Percentiles rank a stretch among this genome's conserved stretches.
These are phyloP conservation scores for Polypterus senegalus DNA, from an alignment of 2,113 vertebrate genomes.

Conservation along the genomic window DNA sequence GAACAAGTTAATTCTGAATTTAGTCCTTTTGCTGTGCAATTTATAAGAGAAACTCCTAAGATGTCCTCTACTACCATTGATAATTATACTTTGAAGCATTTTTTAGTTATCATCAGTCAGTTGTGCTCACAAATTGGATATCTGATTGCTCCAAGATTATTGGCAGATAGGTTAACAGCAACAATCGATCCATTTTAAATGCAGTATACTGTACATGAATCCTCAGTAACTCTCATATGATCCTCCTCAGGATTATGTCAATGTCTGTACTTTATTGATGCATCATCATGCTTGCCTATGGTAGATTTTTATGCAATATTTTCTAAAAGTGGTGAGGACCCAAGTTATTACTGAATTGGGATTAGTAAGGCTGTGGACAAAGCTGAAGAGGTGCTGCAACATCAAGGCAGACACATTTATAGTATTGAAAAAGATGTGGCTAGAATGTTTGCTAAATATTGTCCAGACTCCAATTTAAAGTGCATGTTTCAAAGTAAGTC, in stretches of 20 bases:
- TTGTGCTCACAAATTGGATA: neutral
- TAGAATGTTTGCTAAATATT: neutral
- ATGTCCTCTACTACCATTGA: neutral
- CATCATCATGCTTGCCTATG: neutral
- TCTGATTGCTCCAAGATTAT: neutral
- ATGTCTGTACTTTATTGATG: neutral
- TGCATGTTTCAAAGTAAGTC: conserved; percentile 8
- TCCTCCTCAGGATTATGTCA: neutral
- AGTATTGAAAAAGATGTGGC: neutral
- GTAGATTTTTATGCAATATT: neutral
- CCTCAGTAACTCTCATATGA: neutral
- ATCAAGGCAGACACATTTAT: neutral
- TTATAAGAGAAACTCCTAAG: neutral
- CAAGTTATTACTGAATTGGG: neutral
- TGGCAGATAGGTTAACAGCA: neutral
- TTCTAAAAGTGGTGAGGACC: neutral
- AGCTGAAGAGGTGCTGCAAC: neutral
- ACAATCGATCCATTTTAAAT: neutral
- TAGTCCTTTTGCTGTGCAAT: neutral
- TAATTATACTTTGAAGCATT: neutral
- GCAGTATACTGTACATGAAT: neutral
- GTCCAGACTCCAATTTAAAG: neutral
- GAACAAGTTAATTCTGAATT: too few species aligned
- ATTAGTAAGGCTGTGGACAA: neutral
- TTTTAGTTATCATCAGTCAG: neutral